Conservation (phyloP, 2,113 vertebrate genomes). For the Australoheros scitulus region DNA sequence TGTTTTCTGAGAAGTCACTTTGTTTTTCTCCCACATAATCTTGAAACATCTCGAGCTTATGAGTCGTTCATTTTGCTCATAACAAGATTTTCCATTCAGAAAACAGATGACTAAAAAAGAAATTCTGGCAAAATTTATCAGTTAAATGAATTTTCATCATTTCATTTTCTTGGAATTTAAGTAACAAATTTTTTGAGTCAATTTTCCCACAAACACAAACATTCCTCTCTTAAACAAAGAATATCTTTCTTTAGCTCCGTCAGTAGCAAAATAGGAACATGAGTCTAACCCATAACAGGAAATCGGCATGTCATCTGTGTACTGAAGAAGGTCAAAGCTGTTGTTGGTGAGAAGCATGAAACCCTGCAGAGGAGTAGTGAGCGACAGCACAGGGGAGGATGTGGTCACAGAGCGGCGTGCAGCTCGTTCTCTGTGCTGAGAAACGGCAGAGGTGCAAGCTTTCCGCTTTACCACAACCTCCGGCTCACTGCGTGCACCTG, state of each 20-base stretch:
- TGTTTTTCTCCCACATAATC: conserved; percentile 12
- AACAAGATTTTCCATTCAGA: conserved; percentile 17
- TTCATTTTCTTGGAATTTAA: background rate
- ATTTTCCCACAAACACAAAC: background rate
- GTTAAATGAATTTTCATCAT: background rate
- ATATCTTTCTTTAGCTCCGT: background rate
- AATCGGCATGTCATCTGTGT: conserved; percentile 1
- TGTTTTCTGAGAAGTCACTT: conserved; percentile 19
- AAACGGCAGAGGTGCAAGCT: conserved; percentile 19
- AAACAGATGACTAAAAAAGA: background rate
- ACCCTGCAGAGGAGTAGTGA: conserved; percentile 27
- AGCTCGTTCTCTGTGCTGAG: conserved; percentile 10
- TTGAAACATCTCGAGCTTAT: background rate
- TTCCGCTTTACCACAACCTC: conserved; percentile 51
- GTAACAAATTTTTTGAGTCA: background rate
- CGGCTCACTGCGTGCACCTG: conserved; percentile 37
- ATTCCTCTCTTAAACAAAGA: background rate
- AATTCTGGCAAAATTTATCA: background rate
- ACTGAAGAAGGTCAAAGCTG: conserved; percentile 40
- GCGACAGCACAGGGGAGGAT: conserved; percentile 58
- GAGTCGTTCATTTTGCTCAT: background rate
- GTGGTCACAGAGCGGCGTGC: conserved; percentile 64
- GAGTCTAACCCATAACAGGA: conserved; percentile 35
- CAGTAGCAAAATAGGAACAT: background rate
- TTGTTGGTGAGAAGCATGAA: conserved; percentile 14